These are phyloP conservation scores for Proctacanthus coquilletti DNA, from an alignment of 1,140 invertebrate species.

Conservation along the genomic window DNA sequence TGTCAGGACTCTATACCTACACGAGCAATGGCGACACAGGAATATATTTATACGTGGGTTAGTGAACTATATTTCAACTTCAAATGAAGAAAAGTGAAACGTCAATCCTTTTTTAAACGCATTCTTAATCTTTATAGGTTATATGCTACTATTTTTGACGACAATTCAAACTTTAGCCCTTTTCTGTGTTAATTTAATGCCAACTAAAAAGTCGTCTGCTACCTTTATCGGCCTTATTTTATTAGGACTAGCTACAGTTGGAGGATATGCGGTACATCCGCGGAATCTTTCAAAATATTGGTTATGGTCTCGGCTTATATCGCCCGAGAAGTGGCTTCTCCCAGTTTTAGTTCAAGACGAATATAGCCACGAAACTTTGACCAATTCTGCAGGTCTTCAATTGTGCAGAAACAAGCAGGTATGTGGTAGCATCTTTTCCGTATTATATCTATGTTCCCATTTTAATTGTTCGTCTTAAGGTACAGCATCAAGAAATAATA, in stretches of 20 bases:
- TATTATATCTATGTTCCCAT: background rate
- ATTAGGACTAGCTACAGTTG: slow-evolving; percentile 44
- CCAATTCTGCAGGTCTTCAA: slow-evolving; percentile 35
- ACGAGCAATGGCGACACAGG: slow-evolving; percentile 43
- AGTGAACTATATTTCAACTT: slow-evolving; percentile 10
- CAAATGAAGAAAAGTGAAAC: too few species aligned
- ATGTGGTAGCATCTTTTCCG: background rate
- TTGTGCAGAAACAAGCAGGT: slow-evolving; percentile 53
- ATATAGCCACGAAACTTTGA: slow-evolving; percentile 43
- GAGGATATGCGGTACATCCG: slow-evolving; percentile 56
- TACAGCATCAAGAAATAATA: slow-evolving; percentile 67
- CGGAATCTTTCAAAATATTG: slow-evolving; percentile 50
- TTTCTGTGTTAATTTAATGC: slow-evolving; percentile 31
- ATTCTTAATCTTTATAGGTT: slow-evolving; percentile 33
- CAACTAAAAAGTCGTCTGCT: slow-evolving; percentile 39
- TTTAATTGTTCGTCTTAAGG: slow-evolving; percentile 34
- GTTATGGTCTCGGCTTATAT: slow-evolving; percentile 49
- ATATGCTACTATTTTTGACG: slow-evolving; percentile 64
- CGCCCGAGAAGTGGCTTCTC: slow-evolving; percentile 59
- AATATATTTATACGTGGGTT: slow-evolving; percentile 60
- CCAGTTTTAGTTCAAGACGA: slow-evolving; percentile 49
- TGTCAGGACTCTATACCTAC: slow-evolving; percentile 64
- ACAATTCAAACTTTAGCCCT: slow-evolving; percentile 53
- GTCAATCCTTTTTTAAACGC: background rate
- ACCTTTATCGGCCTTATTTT: slow-evolving; percentile 42